Evolutionary conservation across 1,140 invertebrate species (phyloP).

Genomic region (Stegodyphus dumicola): DNA sequence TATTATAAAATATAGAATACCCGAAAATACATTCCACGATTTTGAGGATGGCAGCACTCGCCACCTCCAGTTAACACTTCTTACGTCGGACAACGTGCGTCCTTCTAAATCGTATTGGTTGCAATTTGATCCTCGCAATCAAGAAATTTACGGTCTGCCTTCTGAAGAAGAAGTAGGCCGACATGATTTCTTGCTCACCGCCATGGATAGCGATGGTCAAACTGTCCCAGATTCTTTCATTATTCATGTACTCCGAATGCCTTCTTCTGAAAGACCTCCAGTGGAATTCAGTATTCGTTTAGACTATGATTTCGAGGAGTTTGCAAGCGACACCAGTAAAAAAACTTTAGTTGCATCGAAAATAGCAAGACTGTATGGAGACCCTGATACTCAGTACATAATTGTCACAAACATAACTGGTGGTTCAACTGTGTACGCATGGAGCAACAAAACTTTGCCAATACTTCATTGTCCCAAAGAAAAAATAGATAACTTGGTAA

Average conservation of each 20-base stretch:
- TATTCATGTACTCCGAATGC: conserved; percentile 75
- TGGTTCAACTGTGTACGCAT: conserved; percentile 74
- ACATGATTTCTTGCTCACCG: conserved; percentile 80
- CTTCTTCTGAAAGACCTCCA: conserved; percentile 71
- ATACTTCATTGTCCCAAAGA: conserved; percentile 79
- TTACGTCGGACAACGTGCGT: conserved; percentile 77
- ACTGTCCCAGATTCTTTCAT: conserved; percentile 82
- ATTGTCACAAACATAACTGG: conserved; percentile 73
- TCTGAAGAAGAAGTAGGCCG: conserved; percentile 79
- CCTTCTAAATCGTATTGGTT: conserved; percentile 81
- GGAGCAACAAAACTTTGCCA: conserved; percentile 81
- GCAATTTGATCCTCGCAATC: conserved; percentile 87
- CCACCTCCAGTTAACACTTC: conserved; percentile 78
- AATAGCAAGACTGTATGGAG: conserved; percentile 79
- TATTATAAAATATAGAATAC: conserved; percentile 81
- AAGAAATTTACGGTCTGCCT: conserved; percentile 90
- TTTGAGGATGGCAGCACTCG: conserved; percentile 82
- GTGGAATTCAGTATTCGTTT: conserved; percentile 79
- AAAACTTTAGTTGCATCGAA: conserved; percentile 80
- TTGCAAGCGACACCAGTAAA: conserved; percentile 75
- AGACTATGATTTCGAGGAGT: conserved; percentile 78
- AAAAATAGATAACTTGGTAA: conserved; percentile 78
- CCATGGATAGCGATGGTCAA: conserved; percentile 76
- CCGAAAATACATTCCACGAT: conserved; percentile 89
- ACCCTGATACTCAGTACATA: conserved; percentile 79